Evolutionary conservation across 2,888 invertebrate genomes (phyloP), one percentile per base, ranked within the genome.

Genomic region (Lochmaea crataegi): DNA sequence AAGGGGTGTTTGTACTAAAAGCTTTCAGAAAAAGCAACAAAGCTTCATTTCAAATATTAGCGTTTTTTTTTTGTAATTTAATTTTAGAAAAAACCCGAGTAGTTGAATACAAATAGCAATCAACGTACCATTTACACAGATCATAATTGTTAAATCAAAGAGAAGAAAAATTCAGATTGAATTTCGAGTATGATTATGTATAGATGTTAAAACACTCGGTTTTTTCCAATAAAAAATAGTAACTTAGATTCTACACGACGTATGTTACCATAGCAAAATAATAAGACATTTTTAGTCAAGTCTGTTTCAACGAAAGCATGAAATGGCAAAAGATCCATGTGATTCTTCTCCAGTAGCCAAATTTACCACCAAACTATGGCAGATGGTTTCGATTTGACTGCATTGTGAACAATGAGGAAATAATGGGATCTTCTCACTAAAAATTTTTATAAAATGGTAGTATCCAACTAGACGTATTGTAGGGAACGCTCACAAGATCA

Each of bases 201-300:
- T 2, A 42, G 42, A 42, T 6, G 7, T 42, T 53, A 53, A 48
- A 53, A 53, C 16, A 53, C 51, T 53, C 51, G 51, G 16, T 53
- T 53, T 53, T 53, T 53, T 53, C 16, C 16, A 53, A 53, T 16
- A 53, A 16, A 32, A 32, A 53, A 16, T 9, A 9, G n/a, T 53
- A 53, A 53, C 16, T 16, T 53, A 53, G n/a, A 53, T 53, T 53
- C 16, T 16, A 16, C 51, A 53, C n/a, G 51, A 16, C 51, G n/a
- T 53, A 53, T 70, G 69, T 76, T 76, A 76, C 76, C 76, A 76
- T 76, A 65, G 76, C 71, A 68, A 71, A 71, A 74, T 73, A 76
- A 63, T 74, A 76, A 66, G 75, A 76, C 76, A 76, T 76, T 76
- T 71, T 72, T 51, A 16, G 22, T 57, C 18, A 32, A 32, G 16